Percentiles rank a stretch among this genome's conserved stretches.
These are phyloP conservation scores for Marmota flaviventris DNA, from an alignment of 2,113 vertebrate genomes.

Conservation along the genomic window DNA sequence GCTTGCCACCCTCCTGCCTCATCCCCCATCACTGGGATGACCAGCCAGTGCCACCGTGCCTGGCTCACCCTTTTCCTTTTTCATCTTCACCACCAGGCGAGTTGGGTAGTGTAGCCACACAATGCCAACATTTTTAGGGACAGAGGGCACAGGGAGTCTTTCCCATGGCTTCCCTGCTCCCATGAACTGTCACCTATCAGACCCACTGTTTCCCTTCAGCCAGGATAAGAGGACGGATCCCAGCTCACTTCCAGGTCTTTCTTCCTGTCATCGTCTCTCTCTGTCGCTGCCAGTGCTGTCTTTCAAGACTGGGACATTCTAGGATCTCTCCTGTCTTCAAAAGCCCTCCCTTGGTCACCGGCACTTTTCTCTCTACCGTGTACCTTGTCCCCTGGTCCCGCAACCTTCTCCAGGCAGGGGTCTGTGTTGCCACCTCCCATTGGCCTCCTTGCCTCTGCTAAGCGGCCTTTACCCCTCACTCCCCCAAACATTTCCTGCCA, in stretches of 20 bases:
- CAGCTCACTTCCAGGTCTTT: neutral
- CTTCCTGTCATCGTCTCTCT: neutral
- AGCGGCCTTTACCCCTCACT: neutral
- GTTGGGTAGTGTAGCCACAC: neutral
- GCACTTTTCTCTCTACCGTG: neutral
- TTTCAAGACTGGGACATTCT: slow-evolving; percentile 32
- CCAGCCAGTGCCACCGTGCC: too few relatives aligned
- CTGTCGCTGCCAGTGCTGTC: neutral
- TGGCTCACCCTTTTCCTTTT: neutral
- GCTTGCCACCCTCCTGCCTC: neutral
- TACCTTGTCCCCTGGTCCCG: neutral
- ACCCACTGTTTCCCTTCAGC: neutral
- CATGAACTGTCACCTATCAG: neutral
- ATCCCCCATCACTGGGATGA: neutral
- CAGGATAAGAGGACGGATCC: neutral
- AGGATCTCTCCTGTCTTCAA: neutral
- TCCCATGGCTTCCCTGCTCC: neutral
- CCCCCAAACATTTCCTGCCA: neutral
- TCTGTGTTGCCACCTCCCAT: neutral
- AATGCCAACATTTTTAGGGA: neutral
- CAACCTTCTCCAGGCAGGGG: neutral
- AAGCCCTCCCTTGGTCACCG: neutral
- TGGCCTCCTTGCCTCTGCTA: neutral
- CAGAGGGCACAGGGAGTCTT: neutral
- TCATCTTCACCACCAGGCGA: neutral